These are phyloP conservation scores for Lepisosteus oculatus DNA, from an alignment of 2,113 vertebrate species.

Conservation along the genomic window DNA sequence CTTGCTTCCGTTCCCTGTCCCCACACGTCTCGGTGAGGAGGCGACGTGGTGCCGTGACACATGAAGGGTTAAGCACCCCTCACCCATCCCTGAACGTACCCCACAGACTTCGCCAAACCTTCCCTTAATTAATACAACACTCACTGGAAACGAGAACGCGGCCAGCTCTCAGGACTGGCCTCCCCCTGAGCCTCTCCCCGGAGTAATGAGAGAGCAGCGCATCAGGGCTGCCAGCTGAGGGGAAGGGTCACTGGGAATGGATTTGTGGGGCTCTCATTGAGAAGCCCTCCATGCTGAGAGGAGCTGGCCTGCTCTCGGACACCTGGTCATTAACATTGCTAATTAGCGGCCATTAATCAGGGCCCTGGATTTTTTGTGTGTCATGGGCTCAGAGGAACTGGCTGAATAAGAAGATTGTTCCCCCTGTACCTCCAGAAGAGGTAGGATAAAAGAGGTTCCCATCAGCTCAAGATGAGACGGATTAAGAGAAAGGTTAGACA, in stretches of 20 bases:
- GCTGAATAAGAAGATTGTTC: constrained; percentile 88
- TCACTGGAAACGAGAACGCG: constrained; percentile 69
- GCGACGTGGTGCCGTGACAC: background rate
- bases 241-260: constrained; percentile 84
- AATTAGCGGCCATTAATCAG: constrained; percentile 99
- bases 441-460: constrained; percentile 83
- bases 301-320: constrained; percentile 93
- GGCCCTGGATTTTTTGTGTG: constrained; percentile 72
- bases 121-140: constrained; percentile 76
- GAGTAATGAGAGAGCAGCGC: constrained; percentile 78
- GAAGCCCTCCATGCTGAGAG: constrained; percentile 86
- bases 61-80: constrained; percentile 37
- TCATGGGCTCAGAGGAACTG: constrained; percentile 70
- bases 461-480: constrained; percentile 82
- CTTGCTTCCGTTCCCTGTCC: too few species aligned
- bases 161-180: constrained; percentile 69
- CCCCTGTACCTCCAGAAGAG: constrained; percentile 79
- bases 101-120: constrained; percentile 63
- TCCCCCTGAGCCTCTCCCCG: constrained; percentile 73
- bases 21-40: background rate
- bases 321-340: constrained; percentile 99
- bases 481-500: constrained; percentile 80
- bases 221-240: constrained; percentile 82
- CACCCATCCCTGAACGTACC: constrained; percentile 34
- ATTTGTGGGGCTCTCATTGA: constrained; percentile 88